A percentile compares a stretch with the other conserved stretches of the same genome.
Conservation (phyloP, 2,113 vertebrate species). For the Paracanthobrama guichenoti region DNA sequence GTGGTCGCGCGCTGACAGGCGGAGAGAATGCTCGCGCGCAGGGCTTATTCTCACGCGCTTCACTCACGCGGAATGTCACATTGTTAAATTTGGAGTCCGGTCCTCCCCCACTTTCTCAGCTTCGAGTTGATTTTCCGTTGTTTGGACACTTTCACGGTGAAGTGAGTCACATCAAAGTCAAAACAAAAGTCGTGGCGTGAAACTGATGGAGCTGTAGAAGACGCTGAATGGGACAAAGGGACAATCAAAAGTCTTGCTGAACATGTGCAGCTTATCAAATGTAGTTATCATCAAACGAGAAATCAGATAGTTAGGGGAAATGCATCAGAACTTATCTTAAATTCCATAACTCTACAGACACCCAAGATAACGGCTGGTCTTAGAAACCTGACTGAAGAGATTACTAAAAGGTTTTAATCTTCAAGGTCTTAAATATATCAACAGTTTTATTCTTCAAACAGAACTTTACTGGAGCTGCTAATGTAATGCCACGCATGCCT, state of each 20-base stretch:
- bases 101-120: not conserved
- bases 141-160: constrained; percentile 48
- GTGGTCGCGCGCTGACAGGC: constrained; percentile 68
- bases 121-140: constrained; percentile 37
- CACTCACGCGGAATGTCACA: constrained; percentile 52
- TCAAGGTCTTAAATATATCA: not conserved
- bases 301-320: not conserved
- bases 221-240: constrained; percentile 1
- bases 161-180: constrained; percentile 48
- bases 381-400: not conserved
- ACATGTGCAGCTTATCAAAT: constrained; percentile 53
- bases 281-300: constrained; percentile 33
- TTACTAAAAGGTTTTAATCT: not conserved
- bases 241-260: constrained; percentile 36
- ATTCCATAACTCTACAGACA: not conserved
- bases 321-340: not conserved
- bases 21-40: constrained; percentile 58
- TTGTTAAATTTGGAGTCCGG: constrained; percentile 30
- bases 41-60: constrained; percentile 50
- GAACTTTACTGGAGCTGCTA: not conserved
- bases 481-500: not conserved
- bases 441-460: not conserved
- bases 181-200: constrained; percentile 42
- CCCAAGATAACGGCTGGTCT: not conserved
- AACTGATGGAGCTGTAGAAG: constrained; percentile 44